phyloP scores from a whole-genome alignment of 1,140 invertebrate genomes.

The Bactericera cockerelli region DNA sequence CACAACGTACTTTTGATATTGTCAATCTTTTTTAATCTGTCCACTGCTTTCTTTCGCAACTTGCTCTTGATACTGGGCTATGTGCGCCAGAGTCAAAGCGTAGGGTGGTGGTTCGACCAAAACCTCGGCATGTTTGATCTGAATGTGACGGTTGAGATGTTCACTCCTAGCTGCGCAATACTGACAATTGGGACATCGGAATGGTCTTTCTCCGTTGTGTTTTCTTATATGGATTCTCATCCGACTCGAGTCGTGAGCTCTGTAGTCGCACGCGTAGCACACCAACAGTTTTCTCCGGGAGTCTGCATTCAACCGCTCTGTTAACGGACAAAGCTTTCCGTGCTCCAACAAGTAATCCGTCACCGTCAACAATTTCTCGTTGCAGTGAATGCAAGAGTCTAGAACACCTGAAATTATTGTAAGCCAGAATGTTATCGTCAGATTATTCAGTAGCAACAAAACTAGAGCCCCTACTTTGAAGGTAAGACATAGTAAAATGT shows the following conservation, averaged over 20 bases:
- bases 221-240: conserved; percentile 45
- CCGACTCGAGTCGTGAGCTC: neutral
- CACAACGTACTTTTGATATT: too few species aligned
- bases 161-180: conserved; percentile 24
- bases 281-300: neutral
- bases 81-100: too few species aligned
- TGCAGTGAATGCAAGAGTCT: conserved; percentile 1
- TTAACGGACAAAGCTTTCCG: neutral
- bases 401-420: neutral
- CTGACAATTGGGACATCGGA: conserved; percentile 35
- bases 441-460: too few species aligned
- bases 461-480: too few species aligned
- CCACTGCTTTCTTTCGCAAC: too few species aligned
- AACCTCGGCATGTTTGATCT: neutral
- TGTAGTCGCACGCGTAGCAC: neutral
- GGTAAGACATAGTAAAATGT: too few species aligned
- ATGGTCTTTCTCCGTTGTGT: conserved; percentile 20
- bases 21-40: too few species aligned
- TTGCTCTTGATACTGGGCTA: too few species aligned
- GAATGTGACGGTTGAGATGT: conserved; percentile 3
- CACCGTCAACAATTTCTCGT: neutral
- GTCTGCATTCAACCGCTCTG: neutral
- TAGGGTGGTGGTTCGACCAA: too few species aligned
- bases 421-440: too few species aligned
- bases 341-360: conserved; percentile 1